A percentile compares a stretch with the other conserved stretches of the same genome.
Conservation (phyloP, 2,797 vertebrate genomes). For the Lutjanus campechanus region DNA sequence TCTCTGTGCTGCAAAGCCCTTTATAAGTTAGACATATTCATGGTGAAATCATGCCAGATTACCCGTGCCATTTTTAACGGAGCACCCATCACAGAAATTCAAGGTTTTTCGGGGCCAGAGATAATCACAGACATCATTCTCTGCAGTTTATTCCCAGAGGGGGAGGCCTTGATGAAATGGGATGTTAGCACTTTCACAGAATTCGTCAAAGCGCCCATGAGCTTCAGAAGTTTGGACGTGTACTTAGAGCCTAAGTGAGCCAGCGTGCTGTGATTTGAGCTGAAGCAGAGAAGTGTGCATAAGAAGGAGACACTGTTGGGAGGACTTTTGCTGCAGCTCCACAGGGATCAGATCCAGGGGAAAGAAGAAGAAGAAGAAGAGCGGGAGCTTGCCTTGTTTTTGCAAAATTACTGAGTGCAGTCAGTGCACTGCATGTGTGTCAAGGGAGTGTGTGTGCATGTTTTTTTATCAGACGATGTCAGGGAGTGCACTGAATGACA, state of each 20-base stretch:
- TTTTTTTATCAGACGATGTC: conserved; percentile 20
- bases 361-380: conserved; percentile 3
- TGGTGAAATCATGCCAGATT: conserved; percentile 47
- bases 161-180: conserved; percentile 45
- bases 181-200: conserved; percentile 57
- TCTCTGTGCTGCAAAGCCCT: conserved; percentile 41
- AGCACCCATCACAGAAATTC: conserved; percentile 20
- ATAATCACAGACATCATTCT: conserved; percentile 61
- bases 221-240: conserved; percentile 49
- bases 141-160: conserved; percentile 42
- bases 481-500: conserved; percentile 55
- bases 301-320: conserved; percentile 11
- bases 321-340: conserved; percentile 8
- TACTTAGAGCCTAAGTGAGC: conserved; percentile 34
- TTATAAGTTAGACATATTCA: conserved; percentile 53
- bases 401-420: conserved; percentile 32
- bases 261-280: conserved; percentile 35
- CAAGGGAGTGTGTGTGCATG: conserved; percentile 2
- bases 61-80: conserved; percentile 13
- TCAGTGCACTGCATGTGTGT: conserved; percentile 7
- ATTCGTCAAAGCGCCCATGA: conserved; percentile 44
- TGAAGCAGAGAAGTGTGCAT: conserved; percentile 8
- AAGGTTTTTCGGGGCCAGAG: conserved; percentile 18
- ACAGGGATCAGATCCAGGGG: conserved; percentile 20
- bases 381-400: conserved; percentile 29